Base-by-base conservation (phyloP, 2,797 vertebrate species). In the Eptatretus atami region DNA sequence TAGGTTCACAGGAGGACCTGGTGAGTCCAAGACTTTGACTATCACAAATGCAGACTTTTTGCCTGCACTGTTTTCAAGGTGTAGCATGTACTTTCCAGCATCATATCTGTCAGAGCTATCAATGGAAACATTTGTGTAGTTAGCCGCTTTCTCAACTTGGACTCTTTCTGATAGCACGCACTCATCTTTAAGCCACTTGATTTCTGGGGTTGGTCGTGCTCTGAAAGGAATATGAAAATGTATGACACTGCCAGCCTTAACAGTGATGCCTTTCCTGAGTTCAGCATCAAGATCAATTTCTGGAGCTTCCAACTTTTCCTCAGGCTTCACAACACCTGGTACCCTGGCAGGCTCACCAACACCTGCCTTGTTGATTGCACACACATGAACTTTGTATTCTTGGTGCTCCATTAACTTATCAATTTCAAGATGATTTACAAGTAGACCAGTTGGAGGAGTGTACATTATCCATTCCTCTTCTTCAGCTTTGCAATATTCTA, bases 81-180 rank as follows among this genome's bases (percentile, higher is more conserved):
- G 82, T 13, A 96, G 73, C 52, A 75, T 74, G 65, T 96, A 99
- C 73, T 96, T 99, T 68, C 86, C 92, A 67, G 90, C 85, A 71
- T 96, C 86, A 70, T 78, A 80, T 74, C 84, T 83, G 71, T 98
- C 87, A 72, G 85, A 90, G 57, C 81, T 86, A 69, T 98, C 92
- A 71, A 95, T 81, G 63, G 87, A 88, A 69, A 98, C 75, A 53
- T 92, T 83, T 25, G 92, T 88, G 68, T 81, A 88, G 69, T 78
- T 82, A 19, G 75, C 61, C 63, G 78, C 75, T 71, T 83, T 95
- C 75, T 96, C 92, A 69, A 87, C 73, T 65, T 86, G 75, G 65
- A 83, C 76, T 67, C 79, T 95, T 67, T 94, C 88, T 68, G 78
- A 75, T 67, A 92, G 75, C 66, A 81, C 79, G 66, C 77, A 79